phyloP scores from a whole-genome alignment of 2,888 invertebrate genomes.

The Piscicola geometra region DNA sequence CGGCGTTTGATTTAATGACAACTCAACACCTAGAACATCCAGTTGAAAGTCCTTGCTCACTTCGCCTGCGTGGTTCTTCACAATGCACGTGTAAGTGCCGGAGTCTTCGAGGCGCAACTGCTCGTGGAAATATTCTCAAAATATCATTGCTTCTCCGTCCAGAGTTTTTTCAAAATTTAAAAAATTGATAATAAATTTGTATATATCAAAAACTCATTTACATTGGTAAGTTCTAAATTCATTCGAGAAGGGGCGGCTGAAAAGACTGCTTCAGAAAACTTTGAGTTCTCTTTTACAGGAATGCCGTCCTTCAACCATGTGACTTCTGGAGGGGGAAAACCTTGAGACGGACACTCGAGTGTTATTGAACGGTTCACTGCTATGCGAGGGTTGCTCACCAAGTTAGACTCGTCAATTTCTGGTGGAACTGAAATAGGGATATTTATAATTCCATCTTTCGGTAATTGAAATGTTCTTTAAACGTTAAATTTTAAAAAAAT shows the following conservation, averaged over 20 bases:
- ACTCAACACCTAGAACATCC: conserved; percentile 50
- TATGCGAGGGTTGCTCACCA: conserved; percentile 52
- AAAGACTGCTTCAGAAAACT: not conserved
- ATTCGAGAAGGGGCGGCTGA: not conserved
- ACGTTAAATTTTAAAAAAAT: too few relatives aligned
- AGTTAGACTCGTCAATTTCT: conserved; percentile 50
- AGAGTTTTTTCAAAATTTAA: too few relatives aligned
- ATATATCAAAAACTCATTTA: too few relatives aligned
- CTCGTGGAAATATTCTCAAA: too few relatives aligned
- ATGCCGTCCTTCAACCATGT: conserved; percentile 42
- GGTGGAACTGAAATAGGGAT: too few relatives aligned
- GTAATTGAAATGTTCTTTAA: too few relatives aligned
- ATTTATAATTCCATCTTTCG: too few relatives aligned
- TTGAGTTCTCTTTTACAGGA: conserved; percentile 17
- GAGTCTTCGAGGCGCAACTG: conserved; percentile 49
- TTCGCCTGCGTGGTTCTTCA: conserved; percentile 58
- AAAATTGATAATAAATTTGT: too few relatives aligned
- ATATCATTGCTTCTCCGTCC: too few relatives aligned
- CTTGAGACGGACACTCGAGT: conserved; percentile 56
- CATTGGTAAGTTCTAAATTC: conserved; percentile 4
- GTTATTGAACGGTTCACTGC: conserved; percentile 50
- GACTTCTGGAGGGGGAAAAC: conserved; percentile 55
- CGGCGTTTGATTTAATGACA: not conserved
- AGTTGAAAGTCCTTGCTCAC: conserved; percentile 52
- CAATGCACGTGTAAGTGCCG: conserved; percentile 57